Base-by-base conservation (phyloP, 2,797 vertebrate species). In the Bufotes viridis region DNA sequence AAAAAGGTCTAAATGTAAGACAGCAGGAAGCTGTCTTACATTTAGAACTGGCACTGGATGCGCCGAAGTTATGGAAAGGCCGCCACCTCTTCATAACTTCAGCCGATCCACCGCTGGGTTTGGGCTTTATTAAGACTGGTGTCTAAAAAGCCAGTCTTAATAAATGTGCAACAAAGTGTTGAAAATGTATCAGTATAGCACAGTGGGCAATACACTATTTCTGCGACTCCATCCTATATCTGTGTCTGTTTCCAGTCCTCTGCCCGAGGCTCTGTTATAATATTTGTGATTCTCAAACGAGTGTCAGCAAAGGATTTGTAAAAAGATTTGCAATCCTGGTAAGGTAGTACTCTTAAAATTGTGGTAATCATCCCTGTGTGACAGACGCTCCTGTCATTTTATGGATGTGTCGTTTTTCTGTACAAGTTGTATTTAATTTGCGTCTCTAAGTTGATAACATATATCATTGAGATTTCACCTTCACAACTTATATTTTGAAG, bases 301-400 rank as follows among this genome's bases (percentile, higher is more conserved):
- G 74, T 85, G 74, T 78, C 84, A 78, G 60, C 74, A 61, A 58
- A 65, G 29, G 84, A 75, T 85, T 67, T 57, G 81, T 72, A 83
- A 83, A 83, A 58, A 57, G 58, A 83, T 72, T 53, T 49, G 24
- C 67, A 34, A 58, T 72, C 26, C n/a, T 61, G 20, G 72, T 75
- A 72, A 85, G 55, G 72, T 51, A 78, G n/a, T 85, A 65, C 84
- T 78, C 42, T 76, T 85, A 78, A 85, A 85, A 85, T 63, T 60
- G 42, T 78, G 84, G 84, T 78, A 55, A 85, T 85, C 84, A 78
- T 85, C 84, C 74, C 84, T 78, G 84, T 85, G 84, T 85, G 84
- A 85, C 84, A 65, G 60, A 42, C 63, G 13, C 61, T 85, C 74
- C 74, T 29, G 74, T 67, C 74, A 85, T 85, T 85, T 85, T 61